Percentiles rank a stretch among this genome's conserved stretches.
phyloP scores from a whole-genome alignment of 2,797 vertebrate species.

The Tragelaphus eurycerus region DNA sequence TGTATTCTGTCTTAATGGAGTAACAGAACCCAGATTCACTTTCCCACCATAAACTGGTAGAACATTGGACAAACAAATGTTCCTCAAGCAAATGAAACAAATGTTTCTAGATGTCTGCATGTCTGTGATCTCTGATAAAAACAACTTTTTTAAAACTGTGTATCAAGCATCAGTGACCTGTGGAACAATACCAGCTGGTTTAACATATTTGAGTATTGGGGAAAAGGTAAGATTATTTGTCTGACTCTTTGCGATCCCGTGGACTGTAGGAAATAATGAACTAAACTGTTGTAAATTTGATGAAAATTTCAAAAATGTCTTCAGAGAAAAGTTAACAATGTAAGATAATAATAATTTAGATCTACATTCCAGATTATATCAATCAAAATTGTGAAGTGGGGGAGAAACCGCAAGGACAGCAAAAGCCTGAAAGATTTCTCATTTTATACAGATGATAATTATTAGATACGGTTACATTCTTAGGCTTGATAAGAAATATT shows the following conservation, averaged over 20 bases:
- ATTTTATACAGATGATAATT: neutral
- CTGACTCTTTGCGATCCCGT: no score
- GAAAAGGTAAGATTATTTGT: neutral
- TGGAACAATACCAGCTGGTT: neutral
- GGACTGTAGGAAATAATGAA: neutral
- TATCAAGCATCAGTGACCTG: neutral
- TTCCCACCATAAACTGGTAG: neutral
- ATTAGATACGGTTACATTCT: neutral
- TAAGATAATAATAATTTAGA: neutral
- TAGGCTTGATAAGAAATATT: neutral
- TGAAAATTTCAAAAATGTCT: neutral
- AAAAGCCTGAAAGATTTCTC: neutral
- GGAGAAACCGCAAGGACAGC: neutral
- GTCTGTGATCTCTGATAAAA: neutral
- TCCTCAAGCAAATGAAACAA: neutral
- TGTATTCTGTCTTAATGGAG: neutral
- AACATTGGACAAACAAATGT: neutral
- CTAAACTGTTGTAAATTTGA: neutral
- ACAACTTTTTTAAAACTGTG: neutral
- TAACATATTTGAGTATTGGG: neutral
- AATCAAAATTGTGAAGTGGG: neutral
- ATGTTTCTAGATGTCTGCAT: neutral
- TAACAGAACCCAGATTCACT: neutral
- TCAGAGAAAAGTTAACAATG: neutral
- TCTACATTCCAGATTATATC: neutral